A percentile compares a stretch with the other conserved stretches of the same genome.
phyloP scores from a whole-genome alignment of 2,113 vertebrate species.

The Ahaetulla prasina region DNA sequence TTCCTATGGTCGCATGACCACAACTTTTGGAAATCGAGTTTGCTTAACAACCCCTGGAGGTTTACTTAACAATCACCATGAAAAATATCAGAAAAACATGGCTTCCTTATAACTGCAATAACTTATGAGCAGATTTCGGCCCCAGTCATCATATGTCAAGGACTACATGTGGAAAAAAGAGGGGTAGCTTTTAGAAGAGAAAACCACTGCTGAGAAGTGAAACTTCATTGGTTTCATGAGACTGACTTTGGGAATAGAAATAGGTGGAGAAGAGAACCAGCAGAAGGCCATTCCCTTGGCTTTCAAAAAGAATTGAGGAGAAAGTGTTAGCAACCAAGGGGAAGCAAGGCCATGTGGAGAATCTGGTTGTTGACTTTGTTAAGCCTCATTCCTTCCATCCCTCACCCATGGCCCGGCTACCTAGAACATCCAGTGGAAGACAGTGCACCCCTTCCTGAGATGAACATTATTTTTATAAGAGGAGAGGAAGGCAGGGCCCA shows the following conservation, averaged over 20 bases:
- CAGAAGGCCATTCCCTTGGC: not conserved
- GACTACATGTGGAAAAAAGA: not conserved
- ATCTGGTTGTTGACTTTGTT: not conserved
- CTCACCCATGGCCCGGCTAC: not conserved
- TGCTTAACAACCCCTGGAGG: not conserved
- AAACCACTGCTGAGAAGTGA: not conserved
- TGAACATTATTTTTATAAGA: not conserved
- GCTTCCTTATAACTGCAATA: not conserved
- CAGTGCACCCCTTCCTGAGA: not conserved
- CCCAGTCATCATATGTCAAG: not conserved
- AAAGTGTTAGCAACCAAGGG: too few relatives aligned
- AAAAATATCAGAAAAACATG: not conserved
- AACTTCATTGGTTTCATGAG: not conserved
- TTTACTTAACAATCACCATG: not conserved
- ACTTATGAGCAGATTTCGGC: too few relatives aligned
- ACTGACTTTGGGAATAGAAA: not conserved
- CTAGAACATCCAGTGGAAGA: not conserved
- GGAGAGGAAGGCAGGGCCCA: not conserved
- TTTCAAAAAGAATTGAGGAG: not conserved
- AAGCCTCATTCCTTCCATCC: not conserved
- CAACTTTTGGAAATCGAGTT: not conserved
- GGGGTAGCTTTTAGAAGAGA: not conserved
- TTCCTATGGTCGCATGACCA: not conserved
- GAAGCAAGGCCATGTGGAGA: not conserved
- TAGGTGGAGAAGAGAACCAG: not conserved